Conservation (phyloP, 2,113 vertebrate species). For the Calyptommatus sinebrachiatus region DNA sequence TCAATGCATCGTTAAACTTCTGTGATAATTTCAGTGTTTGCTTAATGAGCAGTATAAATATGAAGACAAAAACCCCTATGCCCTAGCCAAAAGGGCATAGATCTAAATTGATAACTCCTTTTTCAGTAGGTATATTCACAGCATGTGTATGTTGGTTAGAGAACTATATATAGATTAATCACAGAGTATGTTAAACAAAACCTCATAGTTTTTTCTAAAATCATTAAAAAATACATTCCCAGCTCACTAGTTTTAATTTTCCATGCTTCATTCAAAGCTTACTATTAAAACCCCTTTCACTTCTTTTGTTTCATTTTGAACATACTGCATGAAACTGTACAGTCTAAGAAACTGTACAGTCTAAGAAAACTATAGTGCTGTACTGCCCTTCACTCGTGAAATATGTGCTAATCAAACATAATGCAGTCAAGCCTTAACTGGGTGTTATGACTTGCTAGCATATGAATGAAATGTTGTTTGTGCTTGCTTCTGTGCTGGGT, state of each 20-base stretch:
- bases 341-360: neutral
- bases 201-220: no score
- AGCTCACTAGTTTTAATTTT: no score
- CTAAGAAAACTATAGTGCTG: neutral
- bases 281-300: neutral
- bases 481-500: neutral
- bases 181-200: neutral
- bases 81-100: neutral
- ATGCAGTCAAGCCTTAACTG: neutral
- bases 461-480: neutral
- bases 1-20: neutral
- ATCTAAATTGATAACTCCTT: neutral
- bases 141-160: conserved; percentile 12
- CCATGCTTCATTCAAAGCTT: neutral
- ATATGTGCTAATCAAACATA: conserved; percentile 2
- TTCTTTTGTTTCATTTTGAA: neutral
- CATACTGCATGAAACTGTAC: neutral
- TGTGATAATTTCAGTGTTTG: neutral
- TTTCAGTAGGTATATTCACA: neutral
- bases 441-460: neutral
- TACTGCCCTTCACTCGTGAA: neutral
- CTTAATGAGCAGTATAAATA: neutral
- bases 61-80: neutral
- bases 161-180: neutral
- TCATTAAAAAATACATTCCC: neutral